These are phyloP conservation scores for Venturia canescens DNA, from an alignment of 1,140 invertebrate species.

Conservation along the genomic window DNA sequence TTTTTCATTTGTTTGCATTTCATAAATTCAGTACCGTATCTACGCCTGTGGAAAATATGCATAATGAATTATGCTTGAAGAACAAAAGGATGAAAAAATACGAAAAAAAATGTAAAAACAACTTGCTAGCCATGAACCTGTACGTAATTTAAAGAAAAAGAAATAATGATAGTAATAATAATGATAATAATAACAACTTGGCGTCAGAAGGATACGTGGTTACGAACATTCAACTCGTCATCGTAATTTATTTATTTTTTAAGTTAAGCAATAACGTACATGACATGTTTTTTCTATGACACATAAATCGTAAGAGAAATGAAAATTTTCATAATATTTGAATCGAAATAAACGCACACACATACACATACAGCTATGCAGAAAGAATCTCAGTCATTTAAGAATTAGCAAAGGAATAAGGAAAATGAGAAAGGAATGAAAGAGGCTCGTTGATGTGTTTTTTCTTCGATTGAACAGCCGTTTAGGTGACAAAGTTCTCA, in stretches of 20 bases:
- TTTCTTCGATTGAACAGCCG: neutral
- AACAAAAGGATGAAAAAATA: neutral
- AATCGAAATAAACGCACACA: neutral
- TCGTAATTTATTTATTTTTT: conserved; percentile 52
- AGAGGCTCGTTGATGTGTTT: neutral
- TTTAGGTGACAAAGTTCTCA: neutral
- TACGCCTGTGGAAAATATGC: no score
- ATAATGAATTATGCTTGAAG: neutral
- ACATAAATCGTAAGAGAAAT: conserved; percentile 34
- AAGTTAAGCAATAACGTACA: conserved; percentile 51
- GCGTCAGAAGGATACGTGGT: conserved; percentile 15
- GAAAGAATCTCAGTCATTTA: conserved; percentile 23
- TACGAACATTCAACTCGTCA: neutral
- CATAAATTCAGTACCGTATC: no score
- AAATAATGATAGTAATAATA: neutral
- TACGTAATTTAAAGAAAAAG: conserved; percentile 29
- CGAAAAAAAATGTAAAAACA: conserved; percentile 8
- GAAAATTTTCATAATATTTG: neutral
- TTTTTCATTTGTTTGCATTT: no score
- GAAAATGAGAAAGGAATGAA: neutral
- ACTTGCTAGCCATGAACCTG: conserved; percentile 30
- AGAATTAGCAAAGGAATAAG: no score
- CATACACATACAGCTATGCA: neutral
- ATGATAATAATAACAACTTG: conserved; percentile 11
- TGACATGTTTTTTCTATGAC: conserved; percentile 51